A percentile compares a stretch with the other conserved stretches of the same genome.
Conservation (phyloP, 2,888 invertebrate genomes). For the Catocala fraxini region DNA sequence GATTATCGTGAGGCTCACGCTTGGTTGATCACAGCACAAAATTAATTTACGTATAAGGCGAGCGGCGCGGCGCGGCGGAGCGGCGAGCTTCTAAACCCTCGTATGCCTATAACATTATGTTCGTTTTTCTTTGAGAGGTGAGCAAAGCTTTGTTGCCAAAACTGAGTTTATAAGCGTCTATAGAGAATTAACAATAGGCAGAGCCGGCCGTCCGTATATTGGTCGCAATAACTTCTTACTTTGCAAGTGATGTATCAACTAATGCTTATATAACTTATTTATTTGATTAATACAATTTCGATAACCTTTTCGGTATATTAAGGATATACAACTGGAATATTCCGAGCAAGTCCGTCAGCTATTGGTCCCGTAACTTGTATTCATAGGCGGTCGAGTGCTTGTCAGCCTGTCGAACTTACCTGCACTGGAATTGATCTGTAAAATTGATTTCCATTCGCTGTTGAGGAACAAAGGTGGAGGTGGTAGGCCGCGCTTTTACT, state of each 20-base stretch:
- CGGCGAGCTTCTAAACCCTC: slow-evolving; percentile 36
- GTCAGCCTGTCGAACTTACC: slow-evolving; percentile 59
- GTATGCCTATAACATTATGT: slow-evolving; percentile 42
- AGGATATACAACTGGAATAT: slow-evolving; percentile 31
- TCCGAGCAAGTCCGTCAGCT: slow-evolving; percentile 52
- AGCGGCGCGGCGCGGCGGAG: slow-evolving; percentile 18
- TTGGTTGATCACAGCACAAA: slow-evolving; percentile 77
- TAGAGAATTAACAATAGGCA: no score
- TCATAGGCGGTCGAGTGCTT: slow-evolving; percentile 64
- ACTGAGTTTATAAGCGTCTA: background rate
- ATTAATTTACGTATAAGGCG: slow-evolving; percentile 79
- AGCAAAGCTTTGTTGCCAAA: slow-evolving; percentile 15
- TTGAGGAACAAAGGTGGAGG: slow-evolving; percentile 62
- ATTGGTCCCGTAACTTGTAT: slow-evolving; percentile 70
- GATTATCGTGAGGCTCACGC: slow-evolving; percentile 77
- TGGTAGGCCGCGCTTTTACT: background rate
- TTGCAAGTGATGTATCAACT: background rate
- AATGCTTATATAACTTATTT: background rate
- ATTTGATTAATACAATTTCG: background rate
- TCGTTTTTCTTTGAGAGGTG: slow-evolving; percentile 42
- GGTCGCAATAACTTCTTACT: slow-evolving; percentile 1
- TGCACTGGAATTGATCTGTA: slow-evolving; percentile 67
- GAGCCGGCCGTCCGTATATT: background rate
- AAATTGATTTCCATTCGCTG: slow-evolving; percentile 74
- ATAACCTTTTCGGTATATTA: background rate